A percentile compares a stretch with the other conserved stretches of the same genome.
phyloP scores from a whole-genome alignment of 2,888 invertebrate genomes.

The Diaprepes abbreviatus region DNA sequence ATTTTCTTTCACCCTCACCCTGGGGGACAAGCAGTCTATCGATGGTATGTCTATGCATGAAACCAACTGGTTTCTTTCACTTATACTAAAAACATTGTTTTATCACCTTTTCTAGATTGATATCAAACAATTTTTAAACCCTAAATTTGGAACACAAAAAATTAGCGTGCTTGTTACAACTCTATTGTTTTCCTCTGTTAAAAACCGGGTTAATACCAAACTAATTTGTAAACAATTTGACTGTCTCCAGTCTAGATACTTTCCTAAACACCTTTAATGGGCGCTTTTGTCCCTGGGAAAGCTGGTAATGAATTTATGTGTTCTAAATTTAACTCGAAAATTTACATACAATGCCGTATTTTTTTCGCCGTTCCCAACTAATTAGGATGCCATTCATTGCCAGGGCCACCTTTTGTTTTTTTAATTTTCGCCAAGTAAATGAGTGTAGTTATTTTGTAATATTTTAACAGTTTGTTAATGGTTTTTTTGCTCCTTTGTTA shows the following conservation, averaged over 20 bases:
- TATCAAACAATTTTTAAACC: too few species aligned
- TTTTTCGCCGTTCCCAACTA: not conserved
- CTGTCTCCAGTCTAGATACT: conserved; percentile 2
- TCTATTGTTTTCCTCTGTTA: not conserved
- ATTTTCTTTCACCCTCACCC: too few species aligned
- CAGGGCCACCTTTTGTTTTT: conserved; percentile 13
- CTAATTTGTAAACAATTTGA: conserved; percentile 13
- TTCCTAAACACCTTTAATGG: conserved; percentile 12
- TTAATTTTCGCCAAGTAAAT: not conserved
- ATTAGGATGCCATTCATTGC: conserved; percentile 6
- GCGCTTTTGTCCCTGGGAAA: not conserved
- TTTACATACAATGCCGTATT: conserved; percentile 12
- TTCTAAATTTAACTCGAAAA: conserved; percentile 6
- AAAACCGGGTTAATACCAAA: conserved; percentile 3
- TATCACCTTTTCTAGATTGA: too few species aligned
- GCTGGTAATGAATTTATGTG: conserved; percentile 11
- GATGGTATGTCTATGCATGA: too few species aligned
- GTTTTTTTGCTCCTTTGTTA: too few species aligned
- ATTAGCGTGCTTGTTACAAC: too few species aligned
- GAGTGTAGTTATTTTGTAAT: too few species aligned
- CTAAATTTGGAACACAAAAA: too few species aligned
- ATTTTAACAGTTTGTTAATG: too few species aligned
- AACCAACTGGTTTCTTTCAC: too few species aligned
- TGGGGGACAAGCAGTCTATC: too few species aligned
- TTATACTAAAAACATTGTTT: too few species aligned